These are phyloP conservation scores for Onchidella celtica DNA, from an alignment of 2,888 invertebrate species.

Conservation along the genomic window DNA sequence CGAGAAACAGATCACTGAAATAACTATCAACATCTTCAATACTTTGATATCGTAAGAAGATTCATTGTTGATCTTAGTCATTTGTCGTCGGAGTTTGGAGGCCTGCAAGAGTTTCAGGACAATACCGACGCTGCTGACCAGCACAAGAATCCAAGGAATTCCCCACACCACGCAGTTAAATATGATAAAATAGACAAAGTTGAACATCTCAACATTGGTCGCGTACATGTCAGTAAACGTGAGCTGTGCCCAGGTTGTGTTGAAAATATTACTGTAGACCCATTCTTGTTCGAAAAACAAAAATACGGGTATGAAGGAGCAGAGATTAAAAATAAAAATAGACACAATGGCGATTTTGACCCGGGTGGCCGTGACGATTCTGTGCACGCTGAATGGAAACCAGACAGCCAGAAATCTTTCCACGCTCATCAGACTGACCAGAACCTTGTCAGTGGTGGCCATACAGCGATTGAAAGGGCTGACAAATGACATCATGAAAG, in stretches of 20 bases:
- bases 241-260: background rate
- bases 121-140: background rate
- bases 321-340: background rate
- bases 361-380: background rate
- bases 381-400: background rate
- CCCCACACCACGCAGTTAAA: background rate
- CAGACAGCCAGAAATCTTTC: background rate
- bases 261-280: background rate
- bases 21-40: background rate
- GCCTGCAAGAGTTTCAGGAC: background rate
- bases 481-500: background rate
- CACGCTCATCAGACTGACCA: background rate
- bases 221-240: background rate
- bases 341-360: background rate
- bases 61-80: background rate
- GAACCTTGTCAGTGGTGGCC: background rate
- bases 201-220: background rate
- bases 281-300: background rate
- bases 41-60: background rate
- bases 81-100: background rate
- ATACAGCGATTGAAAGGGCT: background rate
- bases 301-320: background rate
- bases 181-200: background rate
- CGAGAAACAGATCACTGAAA: background rate
- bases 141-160: background rate